Conservation (phyloP, 1,140 invertebrate genomes). For the Euborellia annulipes region DNA sequence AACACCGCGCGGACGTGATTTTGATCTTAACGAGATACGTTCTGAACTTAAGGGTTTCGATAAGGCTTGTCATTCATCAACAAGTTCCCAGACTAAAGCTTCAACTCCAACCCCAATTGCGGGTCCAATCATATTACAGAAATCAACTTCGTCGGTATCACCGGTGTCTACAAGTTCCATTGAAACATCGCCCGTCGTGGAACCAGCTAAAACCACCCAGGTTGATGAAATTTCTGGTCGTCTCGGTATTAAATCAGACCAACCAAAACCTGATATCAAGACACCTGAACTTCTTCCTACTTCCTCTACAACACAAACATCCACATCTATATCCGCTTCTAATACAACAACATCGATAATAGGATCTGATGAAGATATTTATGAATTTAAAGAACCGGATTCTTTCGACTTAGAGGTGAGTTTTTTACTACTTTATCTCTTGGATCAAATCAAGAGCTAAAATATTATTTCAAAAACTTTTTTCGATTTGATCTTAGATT, state of each 20-base stretch:
- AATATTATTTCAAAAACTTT: too few species aligned
- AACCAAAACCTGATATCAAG: not conserved
- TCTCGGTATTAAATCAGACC: not conserved
- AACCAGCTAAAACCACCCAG: too few species aligned
- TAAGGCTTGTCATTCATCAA: conserved; percentile 25
- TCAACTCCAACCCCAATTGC: conserved; percentile 6
- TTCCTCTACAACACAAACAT: conserved; percentile 15
- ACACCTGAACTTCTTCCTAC: conserved; percentile 7
- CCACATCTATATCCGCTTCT: not conserved
- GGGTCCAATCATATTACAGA: too few species aligned
- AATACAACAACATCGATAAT: not conserved
- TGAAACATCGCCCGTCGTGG: too few species aligned
- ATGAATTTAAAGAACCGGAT: conserved; percentile 79
- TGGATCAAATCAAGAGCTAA: conserved; percentile 28
- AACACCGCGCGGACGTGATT: conserved; percentile 46
- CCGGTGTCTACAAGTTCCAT: too few species aligned
- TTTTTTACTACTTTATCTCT: too few species aligned
- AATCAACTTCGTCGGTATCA: too few species aligned
- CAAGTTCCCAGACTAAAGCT: not conserved
- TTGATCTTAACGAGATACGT: conserved; percentile 67
- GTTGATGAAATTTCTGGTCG: too few species aligned
- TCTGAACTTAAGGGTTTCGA: conserved; percentile 67
- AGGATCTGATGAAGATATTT: conserved; percentile 47
- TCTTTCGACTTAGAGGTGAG: conserved; percentile 69
- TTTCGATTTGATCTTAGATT: too few species aligned